phyloP scores from a whole-genome alignment of 2,797 vertebrate genomes.

The Remorina albescens region DNA sequence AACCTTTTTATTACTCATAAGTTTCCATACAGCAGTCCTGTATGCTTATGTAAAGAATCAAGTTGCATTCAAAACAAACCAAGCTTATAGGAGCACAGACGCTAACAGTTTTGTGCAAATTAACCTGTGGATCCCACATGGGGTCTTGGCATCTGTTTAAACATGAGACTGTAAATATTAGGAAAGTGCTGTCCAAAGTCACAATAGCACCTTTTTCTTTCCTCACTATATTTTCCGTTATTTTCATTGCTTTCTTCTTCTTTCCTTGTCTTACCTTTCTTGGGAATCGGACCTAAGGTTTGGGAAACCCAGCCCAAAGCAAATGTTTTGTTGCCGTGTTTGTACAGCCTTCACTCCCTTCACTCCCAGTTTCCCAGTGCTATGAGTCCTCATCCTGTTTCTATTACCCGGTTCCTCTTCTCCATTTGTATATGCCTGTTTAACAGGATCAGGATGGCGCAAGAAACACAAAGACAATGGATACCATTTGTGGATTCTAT shows the following conservation, averaged over 20 bases:
- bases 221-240: not conserved
- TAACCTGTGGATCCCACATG: constrained; percentile 27
- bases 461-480: constrained; percentile 49
- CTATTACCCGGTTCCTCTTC: constrained; percentile 55
- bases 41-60: constrained; percentile 32
- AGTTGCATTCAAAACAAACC: constrained; percentile 23
- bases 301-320: constrained; percentile 30
- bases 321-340: constrained; percentile 43
- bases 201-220: not conserved
- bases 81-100: constrained; percentile 10
- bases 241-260: not conserved
- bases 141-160: constrained; percentile 31
- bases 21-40: not conserved
- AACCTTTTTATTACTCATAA: constrained; percentile 30
- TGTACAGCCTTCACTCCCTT: constrained; percentile 49
- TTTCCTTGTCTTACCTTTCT: not conserved
- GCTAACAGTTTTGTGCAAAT: constrained; percentile 37
- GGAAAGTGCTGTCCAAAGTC: constrained; percentile 4
- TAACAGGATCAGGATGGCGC: constrained; percentile 25
- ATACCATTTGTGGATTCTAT: constrained; percentile 42
- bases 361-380: constrained; percentile 39
- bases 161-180: constrained; percentile 56
- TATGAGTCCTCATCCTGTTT: constrained; percentile 67
- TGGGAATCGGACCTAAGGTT: not conserved
- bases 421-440: constrained; percentile 35